A percentile compares a stretch with the other conserved stretches of the same genome.
phyloP scores from a whole-genome alignment of 2,888 invertebrate species.

The Meganola albula region DNA sequence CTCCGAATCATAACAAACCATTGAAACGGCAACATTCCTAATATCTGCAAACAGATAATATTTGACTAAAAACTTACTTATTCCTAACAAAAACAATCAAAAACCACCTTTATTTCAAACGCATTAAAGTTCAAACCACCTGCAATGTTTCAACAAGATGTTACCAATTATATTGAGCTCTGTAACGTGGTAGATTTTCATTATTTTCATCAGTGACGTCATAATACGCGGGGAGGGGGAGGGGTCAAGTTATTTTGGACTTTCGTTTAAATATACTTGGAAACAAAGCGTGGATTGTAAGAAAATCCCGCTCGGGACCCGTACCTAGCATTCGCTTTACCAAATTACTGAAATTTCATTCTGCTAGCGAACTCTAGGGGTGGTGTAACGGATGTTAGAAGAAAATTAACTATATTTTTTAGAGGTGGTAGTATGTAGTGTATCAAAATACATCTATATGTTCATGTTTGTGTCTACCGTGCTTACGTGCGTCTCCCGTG shows the following conservation, averaged over 20 bases:
- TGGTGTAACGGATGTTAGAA: slow-evolving; percentile 32
- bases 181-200: slow-evolving; percentile 21
- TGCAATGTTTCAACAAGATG: slow-evolving; percentile 29
- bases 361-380: slow-evolving; percentile 62
- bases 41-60: slow-evolving; percentile 54
- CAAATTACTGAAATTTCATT: slow-evolving; percentile 76
- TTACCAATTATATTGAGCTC: slow-evolving; percentile 45
- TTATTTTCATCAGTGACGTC: slow-evolving; percentile 13
- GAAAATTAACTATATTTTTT: too few species aligned
- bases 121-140: slow-evolving; percentile 32
- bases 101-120: slow-evolving; percentile 36
- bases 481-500: too few species aligned
- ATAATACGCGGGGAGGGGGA: slow-evolving; percentile 13
- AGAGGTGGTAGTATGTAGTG: too few species aligned
- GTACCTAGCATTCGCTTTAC: slow-evolving; percentile 75
- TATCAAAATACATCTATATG: too few species aligned
- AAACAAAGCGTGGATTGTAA: slow-evolving; percentile 72
- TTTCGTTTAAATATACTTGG: slow-evolving; percentile 53
- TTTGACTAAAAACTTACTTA: slow-evolving; percentile 30
- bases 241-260: slow-evolving; percentile 35
- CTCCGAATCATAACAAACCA: slow-evolving; percentile 41
- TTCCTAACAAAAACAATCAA: slow-evolving; percentile 23
- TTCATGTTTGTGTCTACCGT: slow-evolving; percentile 27
- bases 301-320: slow-evolving; percentile 66
- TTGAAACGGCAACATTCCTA: slow-evolving; percentile 49